phyloP scores from a whole-genome alignment of 2,113 vertebrate species.

The Xyliphius kryptos region DNA sequence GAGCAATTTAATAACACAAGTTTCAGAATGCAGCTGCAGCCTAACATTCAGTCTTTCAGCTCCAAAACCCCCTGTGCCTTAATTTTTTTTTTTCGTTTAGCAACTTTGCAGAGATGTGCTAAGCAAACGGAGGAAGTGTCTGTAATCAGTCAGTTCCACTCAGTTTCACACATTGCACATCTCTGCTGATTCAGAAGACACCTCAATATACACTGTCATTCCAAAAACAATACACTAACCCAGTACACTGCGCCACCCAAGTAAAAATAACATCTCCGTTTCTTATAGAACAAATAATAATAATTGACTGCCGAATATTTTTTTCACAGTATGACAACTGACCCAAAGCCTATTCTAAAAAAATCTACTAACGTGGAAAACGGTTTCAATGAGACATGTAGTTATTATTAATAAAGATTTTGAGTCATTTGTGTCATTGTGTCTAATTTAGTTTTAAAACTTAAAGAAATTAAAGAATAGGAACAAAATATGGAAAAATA shows the following conservation, averaged over 20 bases:
- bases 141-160: conserved; percentile 33
- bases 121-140: conserved; percentile 22
- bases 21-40: background rate
- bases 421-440: no score
- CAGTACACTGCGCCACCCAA: background rate
- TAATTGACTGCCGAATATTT: no score
- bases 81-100: conserved; percentile 15
- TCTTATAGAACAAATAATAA: no score
- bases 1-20: conserved; percentile 26
- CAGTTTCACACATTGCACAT: conserved; percentile 30
- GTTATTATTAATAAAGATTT: no score
- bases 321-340: no score
- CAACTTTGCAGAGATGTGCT: conserved; percentile 17
- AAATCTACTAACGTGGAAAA: no score
- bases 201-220: conserved; percentile 27
- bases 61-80: conserved; percentile 4
- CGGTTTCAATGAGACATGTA: no score
- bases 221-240: conserved; percentile 32
- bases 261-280: background rate
- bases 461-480: no score
- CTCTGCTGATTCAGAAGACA: conserved; percentile 35
- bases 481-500: no score
- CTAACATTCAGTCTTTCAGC: conserved; percentile 23
- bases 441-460: no score
- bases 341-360: no score